A percentile compares a stretch with the other conserved stretches of the same genome.
Conservation (phyloP, 2,888 invertebrate genomes). For the Hypomecis punctinalis region DNA sequence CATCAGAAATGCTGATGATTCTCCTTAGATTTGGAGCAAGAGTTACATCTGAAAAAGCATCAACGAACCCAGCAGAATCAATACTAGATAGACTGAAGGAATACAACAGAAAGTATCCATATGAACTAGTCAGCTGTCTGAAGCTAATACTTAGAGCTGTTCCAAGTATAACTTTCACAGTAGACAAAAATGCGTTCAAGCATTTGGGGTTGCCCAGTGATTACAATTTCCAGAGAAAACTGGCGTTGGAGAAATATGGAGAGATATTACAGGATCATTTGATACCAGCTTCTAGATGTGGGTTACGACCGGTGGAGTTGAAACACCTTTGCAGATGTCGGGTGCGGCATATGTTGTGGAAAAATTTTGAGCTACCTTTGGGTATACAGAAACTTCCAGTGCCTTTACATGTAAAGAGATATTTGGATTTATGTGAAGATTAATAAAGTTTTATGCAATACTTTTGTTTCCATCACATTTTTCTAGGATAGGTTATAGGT, state of each 20-base stretch:
- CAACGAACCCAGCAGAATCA: conserved; percentile 86
- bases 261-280: conserved; percentile 85
- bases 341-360: conserved; percentile 87
- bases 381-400: conserved; percentile 89
- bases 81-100: conserved; percentile 88
- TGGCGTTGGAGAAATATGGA: conserved; percentile 72
- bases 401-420: conserved; percentile 87
- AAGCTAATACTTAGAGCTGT: conserved; percentile 88
- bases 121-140: conserved; percentile 89
- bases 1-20: conserved; percentile 90
- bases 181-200: conserved; percentile 64
- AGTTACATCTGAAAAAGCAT: conserved; percentile 83
- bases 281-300: conserved; percentile 86
- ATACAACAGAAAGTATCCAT: conserved; percentile 87
- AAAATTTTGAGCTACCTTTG: conserved; percentile 89
- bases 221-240: conserved; percentile 77
- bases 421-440: conserved; percentile 90
- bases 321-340: conserved; percentile 91
- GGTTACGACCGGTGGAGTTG: conserved; percentile 87
- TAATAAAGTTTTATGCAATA: conserved; percentile 58
- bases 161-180: conserved; percentile 83
- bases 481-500: not conserved
- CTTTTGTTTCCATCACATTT: conserved; percentile 1
- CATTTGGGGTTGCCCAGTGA: conserved; percentile 69
- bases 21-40: conserved; percentile 89